Evolutionary conservation across 2,797 vertebrate species (phyloP), one percentile per base, ranked within the genome.

Genomic region (Tragopan temminckii): DNA sequence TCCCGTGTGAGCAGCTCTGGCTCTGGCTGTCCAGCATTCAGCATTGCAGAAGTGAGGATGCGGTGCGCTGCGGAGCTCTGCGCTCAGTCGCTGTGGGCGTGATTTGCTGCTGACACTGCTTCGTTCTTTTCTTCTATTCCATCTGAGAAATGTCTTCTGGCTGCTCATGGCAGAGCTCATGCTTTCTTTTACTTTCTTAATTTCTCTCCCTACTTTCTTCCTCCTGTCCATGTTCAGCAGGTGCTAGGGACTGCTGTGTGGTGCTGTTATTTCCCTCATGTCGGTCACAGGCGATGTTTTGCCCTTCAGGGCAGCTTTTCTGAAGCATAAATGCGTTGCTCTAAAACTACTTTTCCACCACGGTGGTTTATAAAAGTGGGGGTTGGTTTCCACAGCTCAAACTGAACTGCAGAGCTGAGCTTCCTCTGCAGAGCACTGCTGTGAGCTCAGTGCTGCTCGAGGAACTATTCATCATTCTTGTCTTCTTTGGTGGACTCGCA

Each of bases 391-490:
- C 25, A 25, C 24, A 38, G 1, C 1, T 2, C 48, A 8, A 67
- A 31, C 40, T 58, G 9, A 88, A 8, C 27, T 67, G 71, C 78
- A 48, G 61, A 7, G 31, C 66, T 40, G 40, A 67, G 6, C 27
- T 33, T 29, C 20, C 7, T 43, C 71, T 43, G 71, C 9, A 11
- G 79, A 83, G 57, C 63, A 4, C 19, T 29, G 86, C 78, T 92
- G 77, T 63, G 77, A 9, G 14, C 35, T 29, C 40, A 31, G 46
- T 29, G 45, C 78, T 93, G 50, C 3, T 45, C 0, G 0, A 63
- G 91, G 63, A 92, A 1, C 75, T 64, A 62, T 78, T 78, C 58
- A 77, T 82, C 81, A 50, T 38, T 80, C 85, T 64, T 59, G 68
- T 43, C 75, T 2, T 57, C 88, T 9, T 70, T 46, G 31, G n/a